Base-by-base conservation (phyloP, 2,797 vertebrate species). In the Epinephelus malabaricus region DNA sequence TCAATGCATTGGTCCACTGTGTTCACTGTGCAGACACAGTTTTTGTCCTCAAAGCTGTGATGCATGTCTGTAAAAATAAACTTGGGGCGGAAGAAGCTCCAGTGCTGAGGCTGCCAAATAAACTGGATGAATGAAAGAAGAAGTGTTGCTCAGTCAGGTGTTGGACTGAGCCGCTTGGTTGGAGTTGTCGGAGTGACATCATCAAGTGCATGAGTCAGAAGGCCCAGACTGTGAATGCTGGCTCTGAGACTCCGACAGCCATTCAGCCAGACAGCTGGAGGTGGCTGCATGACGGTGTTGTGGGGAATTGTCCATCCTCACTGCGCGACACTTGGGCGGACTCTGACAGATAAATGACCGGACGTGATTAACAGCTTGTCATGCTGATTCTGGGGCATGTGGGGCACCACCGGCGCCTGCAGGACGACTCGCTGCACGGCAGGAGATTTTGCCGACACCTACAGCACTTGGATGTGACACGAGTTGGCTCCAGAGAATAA, bases 321-420 rank as follows among this genome's bases (percentile, higher is more conserved):
- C 50, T 21, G 68, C 18, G 19, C 18, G 11, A 74, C 75, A 73
- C 76, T 87, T 58, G 55, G 77, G 82, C 15, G 25, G 68, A 73
- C 69, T 67, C 47, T 84, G 84, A 82, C 59, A 66, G 82, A 85
- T 73, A 78, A 86, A 79, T 73, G 82, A 81, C 58, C 40, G 30
- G 87, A 87, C 45, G 43, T 77, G 85, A 87, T 90, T 78, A 89
- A 87, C 77, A 73, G 80, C 82, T 78, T 88, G 85, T 86, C 87
- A 49, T 43, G 85, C 65, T 68, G 83, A 88, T 89, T 85, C 80
- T 82, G 69, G 81, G 82, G 69, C 82, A 75, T 72, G 64, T 56
- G 70, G 70, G 66, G 47, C 76, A 51, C 30, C 15, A 19, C 7
- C 5, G 1, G 46, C 19, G 7, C 65, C 54, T 67, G 64, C 40